Evolutionary conservation across 2,888 invertebrate genomes (phyloP), one percentile per base, ranked within the genome.

Genomic region (Noctua janthe): DNA sequence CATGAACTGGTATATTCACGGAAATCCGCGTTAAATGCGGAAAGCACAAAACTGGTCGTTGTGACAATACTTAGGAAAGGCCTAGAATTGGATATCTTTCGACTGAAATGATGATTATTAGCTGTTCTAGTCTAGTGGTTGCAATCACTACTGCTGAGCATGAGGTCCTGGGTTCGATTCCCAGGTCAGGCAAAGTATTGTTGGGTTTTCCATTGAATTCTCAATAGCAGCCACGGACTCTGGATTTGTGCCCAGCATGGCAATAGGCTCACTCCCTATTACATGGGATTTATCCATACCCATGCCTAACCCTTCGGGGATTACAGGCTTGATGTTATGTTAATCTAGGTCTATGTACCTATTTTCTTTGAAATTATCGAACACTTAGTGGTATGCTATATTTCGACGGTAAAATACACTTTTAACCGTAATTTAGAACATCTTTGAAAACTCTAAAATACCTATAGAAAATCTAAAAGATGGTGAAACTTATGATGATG

Each of bases 401-500:
- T 35, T 3, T 35, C 1, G 10, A 35, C 35, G 2, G 8, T 64
- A n/a, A 29, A n/a, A n/a, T 29, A 62, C 15, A 64, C 17, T 29
- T 29, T 62, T 17, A 35, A 62, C 29, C 2, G 10, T 64, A 17
- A 17, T 64, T 64, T 10, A 20, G 20, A 4, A 64, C 20, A 20
- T 64, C 1, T 35, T 47, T 47, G 15, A 15, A 15, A 8, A n/a
- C 7, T 47, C 47, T n/a, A 47, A 69, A 47, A 47, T 69, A 17
- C 47, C 47, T 15, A 69, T 47, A n/a, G 17, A 69, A n/a, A 15
- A 47, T 47, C 4, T 69, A 56, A 85, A 82, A 85, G 10, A 85
- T 81, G 47, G 62, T 35, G 71, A 62, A 67, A 71, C 35, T 29
- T 78, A 54, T 67, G 35, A 84, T 59, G 67, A 85, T 85, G 47